A percentile compares a stretch with the other conserved stretches of the same genome.
These are phyloP conservation scores for Metopolophium dirhodum DNA, from an alignment of 1,140 invertebrate species.

Conservation along the genomic window DNA sequence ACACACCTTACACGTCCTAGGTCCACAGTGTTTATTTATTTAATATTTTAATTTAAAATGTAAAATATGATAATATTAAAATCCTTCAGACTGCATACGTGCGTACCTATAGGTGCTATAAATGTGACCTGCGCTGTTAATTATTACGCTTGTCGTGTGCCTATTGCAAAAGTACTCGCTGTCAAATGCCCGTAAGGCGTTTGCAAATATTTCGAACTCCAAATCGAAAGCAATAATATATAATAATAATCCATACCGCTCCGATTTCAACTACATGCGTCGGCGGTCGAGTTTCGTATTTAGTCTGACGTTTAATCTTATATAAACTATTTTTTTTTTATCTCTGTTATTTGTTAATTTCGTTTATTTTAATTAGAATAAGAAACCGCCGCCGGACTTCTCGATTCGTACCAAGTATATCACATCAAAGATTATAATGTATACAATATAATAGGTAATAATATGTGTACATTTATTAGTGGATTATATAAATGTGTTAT, in stretches of 20 bases:
- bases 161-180: neutral
- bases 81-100: neutral
- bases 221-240: slow-evolving; percentile 1
- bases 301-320: neutral
- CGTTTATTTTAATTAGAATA: neutral
- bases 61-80: neutral
- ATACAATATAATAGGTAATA: slow-evolving; percentile 11
- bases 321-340: neutral
- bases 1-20: neutral
- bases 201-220: neutral
- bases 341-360: neutral
- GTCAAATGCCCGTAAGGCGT: neutral
- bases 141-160: neutral
- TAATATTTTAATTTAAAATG: neutral
- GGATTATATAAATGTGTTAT: neutral
- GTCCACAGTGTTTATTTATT: neutral
- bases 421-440: neutral
- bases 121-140: neutral
- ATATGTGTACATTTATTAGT: neutral
- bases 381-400: neutral
- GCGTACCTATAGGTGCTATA: no score
- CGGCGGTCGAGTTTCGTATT: neutral
- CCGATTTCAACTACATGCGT: neutral
- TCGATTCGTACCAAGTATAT: neutral
- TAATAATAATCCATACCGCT: neutral